Percentiles rank a stretch among this genome's conserved stretches.
Evolutionary conservation across 1,140 invertebrate genomes (phyloP).

Genomic region (Megathymus violae): DNA sequence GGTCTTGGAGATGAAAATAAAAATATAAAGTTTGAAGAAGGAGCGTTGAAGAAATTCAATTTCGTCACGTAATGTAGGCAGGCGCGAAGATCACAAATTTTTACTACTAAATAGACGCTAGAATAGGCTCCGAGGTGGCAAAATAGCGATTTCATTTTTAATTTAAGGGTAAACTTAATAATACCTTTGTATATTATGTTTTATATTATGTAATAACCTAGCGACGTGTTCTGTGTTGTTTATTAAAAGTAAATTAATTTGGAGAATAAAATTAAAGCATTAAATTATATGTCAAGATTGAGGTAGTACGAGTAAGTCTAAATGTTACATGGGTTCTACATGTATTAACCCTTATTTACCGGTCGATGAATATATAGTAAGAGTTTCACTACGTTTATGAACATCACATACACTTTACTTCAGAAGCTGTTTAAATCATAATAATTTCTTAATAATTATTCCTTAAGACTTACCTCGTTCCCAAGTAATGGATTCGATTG

Average conservation of each 20-base stretch:
- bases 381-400: no score
- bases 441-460: no score
- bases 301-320: no score
- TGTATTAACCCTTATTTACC: no score
- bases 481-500: conserved; percentile 94
- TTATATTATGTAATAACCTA: no score
- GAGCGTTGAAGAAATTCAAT: conserved; percentile 48
- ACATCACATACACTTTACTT: no score
- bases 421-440: no score
- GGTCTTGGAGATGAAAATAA: conserved; percentile 37
- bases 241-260: no score
- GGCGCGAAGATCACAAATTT: conserved; percentile 52
- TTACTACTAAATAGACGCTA: conserved; percentile 45
- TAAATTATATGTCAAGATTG: no score
- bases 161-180: conserved; percentile 14
- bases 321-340: no score
- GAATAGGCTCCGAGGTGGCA: conserved; percentile 19
- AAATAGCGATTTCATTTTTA: conserved; percentile 25
- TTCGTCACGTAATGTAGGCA: conserved; percentile 44
- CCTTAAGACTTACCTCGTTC: conserved; percentile 92
- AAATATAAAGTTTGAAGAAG: conserved; percentile 34
- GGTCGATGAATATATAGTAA: no score
- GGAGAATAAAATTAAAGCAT: no score
- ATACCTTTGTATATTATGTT: not conserved
- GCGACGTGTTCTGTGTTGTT: not conserved